A percentile compares a stretch with the other conserved stretches of the same genome.
phyloP scores from a whole-genome alignment of 2,797 vertebrate genomes.

The Borostomias antarcticus region DNA sequence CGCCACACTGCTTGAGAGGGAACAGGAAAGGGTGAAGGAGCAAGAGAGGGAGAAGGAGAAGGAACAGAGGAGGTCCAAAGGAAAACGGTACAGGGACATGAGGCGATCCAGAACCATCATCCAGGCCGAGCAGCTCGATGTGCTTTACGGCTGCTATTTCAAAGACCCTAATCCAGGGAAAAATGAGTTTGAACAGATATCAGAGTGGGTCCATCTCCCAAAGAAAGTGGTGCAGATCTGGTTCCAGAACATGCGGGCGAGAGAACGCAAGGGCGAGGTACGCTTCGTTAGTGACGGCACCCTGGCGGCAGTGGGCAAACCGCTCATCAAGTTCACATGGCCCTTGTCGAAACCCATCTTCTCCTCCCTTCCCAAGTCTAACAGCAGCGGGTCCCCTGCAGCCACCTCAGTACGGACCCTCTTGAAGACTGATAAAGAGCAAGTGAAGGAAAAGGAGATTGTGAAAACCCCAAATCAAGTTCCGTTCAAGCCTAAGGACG shows the following conservation, averaged over 20 bases:
- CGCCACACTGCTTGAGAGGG: constrained; percentile 62
- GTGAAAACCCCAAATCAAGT: constrained; percentile 66
- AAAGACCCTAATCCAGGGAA: constrained; percentile 93
- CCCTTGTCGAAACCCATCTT: constrained; percentile 81
- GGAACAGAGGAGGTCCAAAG: constrained; percentile 75
- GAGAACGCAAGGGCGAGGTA: constrained; percentile 91
- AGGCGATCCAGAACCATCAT: constrained; percentile 91
- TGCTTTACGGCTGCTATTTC: constrained; percentile 94
- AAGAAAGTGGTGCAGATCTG: constrained; percentile 96
- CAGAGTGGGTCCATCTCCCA: constrained; percentile 90
- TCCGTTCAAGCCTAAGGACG: constrained; percentile 75
- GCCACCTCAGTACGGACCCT: constrained; percentile 67
- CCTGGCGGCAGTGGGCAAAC: constrained; percentile 81
- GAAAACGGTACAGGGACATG: constrained; percentile 78
- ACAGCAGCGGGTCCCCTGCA: constrained; percentile 57
- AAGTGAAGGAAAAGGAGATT: constrained; percentile 61
- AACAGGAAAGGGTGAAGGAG: constrained; percentile 50
- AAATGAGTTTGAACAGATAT: constrained; percentile 92
- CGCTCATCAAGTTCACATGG: constrained; percentile 85
- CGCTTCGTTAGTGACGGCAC: constrained; percentile 85
- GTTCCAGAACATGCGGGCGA: constrained; percentile 94
- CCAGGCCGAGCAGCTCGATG: constrained; percentile 91
- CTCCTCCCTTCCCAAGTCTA: constrained; percentile 70
- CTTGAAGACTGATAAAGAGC: constrained; percentile 65
- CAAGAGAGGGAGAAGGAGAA: constrained; percentile 57